Conservation (phyloP, 1,140 invertebrate species). For the Procambarus clarkii region DNA sequence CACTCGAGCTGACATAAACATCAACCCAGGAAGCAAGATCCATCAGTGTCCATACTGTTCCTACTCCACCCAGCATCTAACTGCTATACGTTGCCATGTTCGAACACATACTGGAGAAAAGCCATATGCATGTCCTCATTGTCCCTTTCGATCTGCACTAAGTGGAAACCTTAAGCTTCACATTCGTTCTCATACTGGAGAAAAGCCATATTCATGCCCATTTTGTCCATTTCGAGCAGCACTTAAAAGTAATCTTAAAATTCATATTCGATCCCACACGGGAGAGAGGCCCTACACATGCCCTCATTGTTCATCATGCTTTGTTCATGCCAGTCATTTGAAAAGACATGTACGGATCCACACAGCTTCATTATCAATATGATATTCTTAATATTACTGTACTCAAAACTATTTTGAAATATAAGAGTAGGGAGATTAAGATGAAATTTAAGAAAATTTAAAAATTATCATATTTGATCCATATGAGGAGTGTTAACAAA, state of each 20-base stretch:
- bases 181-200: constrained; percentile 1
- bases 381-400: not conserved
- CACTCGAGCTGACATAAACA: not conserved
- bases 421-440: no score
- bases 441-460: no score
- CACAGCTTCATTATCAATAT: not conserved
- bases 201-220: constrained; percentile 2
- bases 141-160: constrained; percentile 41
- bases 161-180: constrained; percentile 5
- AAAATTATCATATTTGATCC: no score
- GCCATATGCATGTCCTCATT: constrained; percentile 54
- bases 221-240: constrained; percentile 5
- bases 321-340: constrained; percentile 1
- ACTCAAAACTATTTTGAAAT: no score
- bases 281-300: constrained; percentile 4
- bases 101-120: constrained; percentile 60
- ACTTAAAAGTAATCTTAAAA: not conserved
- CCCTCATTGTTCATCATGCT: constrained; percentile 2
- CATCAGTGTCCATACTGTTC: constrained; percentile 13
- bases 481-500: no score
- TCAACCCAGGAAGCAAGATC: not conserved
- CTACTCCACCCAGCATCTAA: constrained; percentile 40
- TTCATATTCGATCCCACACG: not conserved
- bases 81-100: constrained; percentile 46
- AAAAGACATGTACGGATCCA: not conserved